phyloP scores from a whole-genome alignment of 2,797 vertebrate species.

The Botia almorhae region DNA sequence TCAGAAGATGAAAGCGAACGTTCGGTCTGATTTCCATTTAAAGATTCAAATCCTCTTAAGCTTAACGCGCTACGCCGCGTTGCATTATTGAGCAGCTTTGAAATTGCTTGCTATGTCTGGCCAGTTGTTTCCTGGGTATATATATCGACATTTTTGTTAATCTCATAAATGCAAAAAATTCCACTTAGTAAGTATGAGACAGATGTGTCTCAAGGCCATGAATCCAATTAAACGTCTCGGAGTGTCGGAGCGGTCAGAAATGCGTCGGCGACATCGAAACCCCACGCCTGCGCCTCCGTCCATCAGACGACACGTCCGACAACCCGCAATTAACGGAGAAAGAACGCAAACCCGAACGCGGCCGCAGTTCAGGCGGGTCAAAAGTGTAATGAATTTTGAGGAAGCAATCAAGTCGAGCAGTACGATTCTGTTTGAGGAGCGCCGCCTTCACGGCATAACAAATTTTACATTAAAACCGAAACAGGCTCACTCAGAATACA shows the following conservation, averaged over 20 bases:
- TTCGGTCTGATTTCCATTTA: conserved; percentile 56
- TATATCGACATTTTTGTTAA: conserved; percentile 54
- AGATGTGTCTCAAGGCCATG: conserved; percentile 54
- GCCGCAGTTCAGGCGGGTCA: conserved; percentile 70
- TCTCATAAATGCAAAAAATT: conserved; percentile 51
- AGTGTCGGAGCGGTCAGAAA: conserved; percentile 33
- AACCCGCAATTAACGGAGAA: conserved; percentile 53
- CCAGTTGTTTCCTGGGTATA: conserved; percentile 43
- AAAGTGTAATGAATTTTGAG: conserved; percentile 72
- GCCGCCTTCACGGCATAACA: conserved; percentile 49
- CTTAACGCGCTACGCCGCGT: conserved; percentile 17
- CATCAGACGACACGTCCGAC: conserved; percentile 31
- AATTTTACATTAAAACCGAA: conserved; percentile 54
- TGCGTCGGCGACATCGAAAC: background rate
- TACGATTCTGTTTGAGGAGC: conserved; percentile 62
- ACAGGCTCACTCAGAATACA: conserved; percentile 40
- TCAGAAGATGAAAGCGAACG: conserved; percentile 53
- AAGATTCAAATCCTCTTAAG: conserved; percentile 59
- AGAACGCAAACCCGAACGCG: conserved; percentile 47
- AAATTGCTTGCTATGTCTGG: conserved; percentile 47
- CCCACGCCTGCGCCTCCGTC: conserved; percentile 33
- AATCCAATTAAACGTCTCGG: conserved; percentile 54
- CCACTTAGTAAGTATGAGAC: conserved; percentile 42
- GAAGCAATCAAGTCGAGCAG: conserved; percentile 67
- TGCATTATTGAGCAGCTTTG: conserved; percentile 48